phyloP scores from a whole-genome alignment of 2,797 vertebrate genomes.

The Dipus sagitta region DNA sequence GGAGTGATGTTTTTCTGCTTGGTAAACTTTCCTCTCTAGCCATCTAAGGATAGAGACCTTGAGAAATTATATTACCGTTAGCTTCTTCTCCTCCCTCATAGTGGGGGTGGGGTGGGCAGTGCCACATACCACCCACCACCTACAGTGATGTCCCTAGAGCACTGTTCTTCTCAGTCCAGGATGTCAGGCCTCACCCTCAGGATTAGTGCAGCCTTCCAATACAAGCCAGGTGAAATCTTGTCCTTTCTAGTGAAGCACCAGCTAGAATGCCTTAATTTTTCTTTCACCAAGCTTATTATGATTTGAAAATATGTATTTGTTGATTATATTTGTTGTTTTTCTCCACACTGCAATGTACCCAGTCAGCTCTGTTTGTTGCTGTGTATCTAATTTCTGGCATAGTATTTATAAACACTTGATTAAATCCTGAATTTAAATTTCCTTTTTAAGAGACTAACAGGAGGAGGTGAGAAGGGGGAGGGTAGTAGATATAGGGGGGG shows the following conservation, averaged over 20 bases:
- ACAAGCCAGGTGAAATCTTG: neutral
- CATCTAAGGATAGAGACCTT: neutral
- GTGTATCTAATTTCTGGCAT: neutral
- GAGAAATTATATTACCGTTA: fast-evolving
- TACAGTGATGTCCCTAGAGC: neutral
- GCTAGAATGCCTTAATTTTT: neutral
- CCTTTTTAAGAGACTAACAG: neutral
- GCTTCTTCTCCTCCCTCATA: too few relatives aligned
- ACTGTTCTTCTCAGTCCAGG: neutral
- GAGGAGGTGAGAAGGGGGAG: neutral
- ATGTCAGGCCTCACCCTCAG: fast-evolving
- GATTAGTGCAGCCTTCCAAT: neutral
- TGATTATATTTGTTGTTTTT: neutral
- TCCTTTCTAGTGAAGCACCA: neutral
- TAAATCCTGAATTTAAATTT: neutral
- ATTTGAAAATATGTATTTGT: neutral
- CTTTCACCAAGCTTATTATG: neutral
- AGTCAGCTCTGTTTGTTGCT: neutral
- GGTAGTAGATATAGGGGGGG: too few relatives aligned
- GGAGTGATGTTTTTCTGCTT: fast-evolving
- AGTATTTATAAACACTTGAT: neutral
- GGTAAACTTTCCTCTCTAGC: neutral
- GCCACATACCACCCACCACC: fast-evolving
- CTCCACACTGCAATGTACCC: neutral
- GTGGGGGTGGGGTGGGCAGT: too few relatives aligned